Percentiles rank a stretch among this genome's conserved stretches.
These are phyloP conservation scores for Rana temporaria DNA, from an alignment of 2,113 vertebrate species.

Conservation along the genomic window DNA sequence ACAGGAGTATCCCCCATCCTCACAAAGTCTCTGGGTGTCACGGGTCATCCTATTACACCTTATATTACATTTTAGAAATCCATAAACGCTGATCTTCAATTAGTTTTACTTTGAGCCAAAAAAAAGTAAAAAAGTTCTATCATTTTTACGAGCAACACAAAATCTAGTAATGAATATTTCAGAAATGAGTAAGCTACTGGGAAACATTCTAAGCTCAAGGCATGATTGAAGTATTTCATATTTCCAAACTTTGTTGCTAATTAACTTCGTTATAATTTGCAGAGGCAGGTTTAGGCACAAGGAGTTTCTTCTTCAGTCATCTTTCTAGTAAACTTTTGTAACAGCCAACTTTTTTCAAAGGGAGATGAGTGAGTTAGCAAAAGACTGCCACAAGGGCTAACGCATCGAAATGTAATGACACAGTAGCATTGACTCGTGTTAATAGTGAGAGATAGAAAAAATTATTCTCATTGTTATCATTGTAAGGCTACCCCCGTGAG, in stretches of 20 bases:
- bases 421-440: no score
- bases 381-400: not conserved
- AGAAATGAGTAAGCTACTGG: constrained; percentile 57
- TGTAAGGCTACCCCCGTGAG: no score
- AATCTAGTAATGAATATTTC: constrained; percentile 52
- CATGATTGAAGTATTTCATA: constrained; percentile 65
- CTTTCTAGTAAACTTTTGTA: not conserved
- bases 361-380: not conserved
- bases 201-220: constrained; percentile 62
- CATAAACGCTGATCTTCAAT: constrained; percentile 34
- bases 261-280: constrained; percentile 69
- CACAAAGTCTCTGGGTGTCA: no score
- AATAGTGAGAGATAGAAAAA: no score
- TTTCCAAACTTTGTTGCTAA: constrained; percentile 69
- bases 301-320: not conserved
- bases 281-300: constrained; percentile 60
- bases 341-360: not conserved
- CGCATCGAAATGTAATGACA: not conserved
- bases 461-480: no score
- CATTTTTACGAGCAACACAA: constrained; percentile 29
- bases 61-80: constrained; percentile 17
- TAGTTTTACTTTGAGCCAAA: constrained; percentile 27
- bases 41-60: not conserved
- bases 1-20: no score
- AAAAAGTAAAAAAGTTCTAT: constrained; percentile 3